Conservation (phyloP, 2,888 invertebrate genomes). For the Dryomyza anilis region DNA sequence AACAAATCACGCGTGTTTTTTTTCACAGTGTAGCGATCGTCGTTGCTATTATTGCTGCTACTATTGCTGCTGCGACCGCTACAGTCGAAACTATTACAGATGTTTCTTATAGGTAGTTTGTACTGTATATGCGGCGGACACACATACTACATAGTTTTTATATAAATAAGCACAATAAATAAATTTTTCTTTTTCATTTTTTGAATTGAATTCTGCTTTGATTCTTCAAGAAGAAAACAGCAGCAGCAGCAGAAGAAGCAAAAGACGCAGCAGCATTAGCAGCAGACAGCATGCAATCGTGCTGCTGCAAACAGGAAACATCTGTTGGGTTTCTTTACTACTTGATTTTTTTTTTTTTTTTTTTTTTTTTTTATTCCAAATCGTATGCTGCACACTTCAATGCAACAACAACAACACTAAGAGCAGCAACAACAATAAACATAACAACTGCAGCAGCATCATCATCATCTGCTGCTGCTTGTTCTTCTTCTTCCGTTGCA, state of each 20-base stretch:
- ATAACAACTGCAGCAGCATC: neutral
- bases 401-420: constrained; percentile 4
- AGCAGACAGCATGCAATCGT: too few relatives aligned
- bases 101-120: too few relatives aligned
- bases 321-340: constrained; percentile 9
- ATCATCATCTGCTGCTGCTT: neutral
- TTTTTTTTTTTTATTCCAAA: neutral
- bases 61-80: too few relatives aligned
- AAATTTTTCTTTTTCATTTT: too few relatives aligned
- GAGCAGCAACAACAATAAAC: constrained; percentile 18
- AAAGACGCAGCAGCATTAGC: neutral
- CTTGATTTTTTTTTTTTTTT: neutral
- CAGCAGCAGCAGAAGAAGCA: neutral
- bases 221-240: neutral
- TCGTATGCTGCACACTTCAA: neutral
- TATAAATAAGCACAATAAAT: too few relatives aligned
- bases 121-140: too few relatives aligned
- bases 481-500: neutral
- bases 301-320: constrained; percentile 19
- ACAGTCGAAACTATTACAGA: too few relatives aligned
- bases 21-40: too few relatives aligned
- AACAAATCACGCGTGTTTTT: too few relatives aligned
- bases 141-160: too few relatives aligned
- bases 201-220: too few relatives aligned
- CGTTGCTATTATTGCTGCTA: too few relatives aligned